These are phyloP conservation scores for Solea senegalensis DNA, from an alignment of 2,113 vertebrate genomes.

Conservation along the genomic window DNA sequence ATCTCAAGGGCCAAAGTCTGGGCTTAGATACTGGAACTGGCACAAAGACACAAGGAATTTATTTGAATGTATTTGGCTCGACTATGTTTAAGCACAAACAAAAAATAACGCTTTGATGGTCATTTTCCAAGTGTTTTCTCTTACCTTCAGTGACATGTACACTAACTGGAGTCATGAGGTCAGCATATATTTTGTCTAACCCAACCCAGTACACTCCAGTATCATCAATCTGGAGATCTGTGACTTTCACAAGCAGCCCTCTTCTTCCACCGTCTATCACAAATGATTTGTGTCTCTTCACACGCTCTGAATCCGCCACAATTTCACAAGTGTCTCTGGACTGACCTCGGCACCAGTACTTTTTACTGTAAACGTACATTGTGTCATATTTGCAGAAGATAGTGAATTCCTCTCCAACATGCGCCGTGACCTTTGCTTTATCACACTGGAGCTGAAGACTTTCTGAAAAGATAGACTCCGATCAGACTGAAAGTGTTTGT, in stretches of 20 bases:
- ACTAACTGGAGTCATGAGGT: slow-evolving; percentile 72
- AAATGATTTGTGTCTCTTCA: slow-evolving; percentile 4
- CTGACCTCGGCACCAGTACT: slow-evolving; percentile 79
- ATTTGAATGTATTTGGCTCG: neutral
- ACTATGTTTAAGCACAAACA: neutral
- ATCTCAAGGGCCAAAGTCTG: slow-evolving; percentile 51
- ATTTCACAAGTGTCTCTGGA: slow-evolving; percentile 64
- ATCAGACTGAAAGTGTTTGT: neutral
- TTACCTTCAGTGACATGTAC: slow-evolving; percentile 75
- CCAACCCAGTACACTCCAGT: slow-evolving; percentile 78
- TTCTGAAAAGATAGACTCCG: slow-evolving; percentile 43
- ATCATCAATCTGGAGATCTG: slow-evolving; percentile 59
- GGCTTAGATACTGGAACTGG: slow-evolving; percentile 74
- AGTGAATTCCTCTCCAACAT: slow-evolving; percentile 55
- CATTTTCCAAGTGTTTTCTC: neutral
- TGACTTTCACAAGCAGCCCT: slow-evolving; percentile 63
- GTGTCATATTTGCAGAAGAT: slow-evolving; percentile 65
- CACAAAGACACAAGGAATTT: slow-evolving; percentile 4
- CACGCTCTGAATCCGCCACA: slow-evolving; percentile 67
- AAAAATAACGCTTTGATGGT: too few species aligned
- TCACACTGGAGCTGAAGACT: slow-evolving; percentile 72
- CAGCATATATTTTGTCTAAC: slow-evolving; percentile 71
- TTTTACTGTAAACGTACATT: slow-evolving; percentile 58
- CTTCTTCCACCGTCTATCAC: slow-evolving; percentile 28
- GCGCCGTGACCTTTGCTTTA: slow-evolving; percentile 40